These are phyloP conservation scores for Drosophila micromelanica DNA, from an alignment of 1,140 invertebrate genomes.

Conservation along the genomic window DNA sequence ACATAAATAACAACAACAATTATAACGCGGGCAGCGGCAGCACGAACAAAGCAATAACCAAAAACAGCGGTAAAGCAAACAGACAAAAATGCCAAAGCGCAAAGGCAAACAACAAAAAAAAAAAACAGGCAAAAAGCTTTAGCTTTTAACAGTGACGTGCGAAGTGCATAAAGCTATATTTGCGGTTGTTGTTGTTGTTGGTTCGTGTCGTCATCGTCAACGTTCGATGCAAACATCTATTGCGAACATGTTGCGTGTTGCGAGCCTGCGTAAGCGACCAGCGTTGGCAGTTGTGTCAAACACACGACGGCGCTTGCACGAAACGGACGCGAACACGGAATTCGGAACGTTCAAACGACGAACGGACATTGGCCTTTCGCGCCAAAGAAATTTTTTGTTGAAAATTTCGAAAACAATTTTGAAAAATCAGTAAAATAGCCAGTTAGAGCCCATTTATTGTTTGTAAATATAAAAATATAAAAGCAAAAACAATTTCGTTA, in stretches of 20 bases:
- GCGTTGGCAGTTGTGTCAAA: constrained; percentile 44
- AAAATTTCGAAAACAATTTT: background rate
- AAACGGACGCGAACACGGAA: constrained; percentile 68
- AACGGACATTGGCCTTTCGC: constrained; percentile 13
- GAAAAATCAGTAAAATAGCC: background rate
- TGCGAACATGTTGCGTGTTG: constrained; percentile 29
- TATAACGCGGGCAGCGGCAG: constrained; percentile 2
- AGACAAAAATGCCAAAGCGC: constrained; percentile 6
- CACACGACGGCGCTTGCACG: constrained; percentile 71
- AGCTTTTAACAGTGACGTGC: background rate
- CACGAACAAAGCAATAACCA: constrained; percentile 6
- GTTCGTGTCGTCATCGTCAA: constrained; percentile 55
- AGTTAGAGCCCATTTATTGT: no score
- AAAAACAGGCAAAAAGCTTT: constrained; percentile 34
- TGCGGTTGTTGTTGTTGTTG: constrained; percentile 25
- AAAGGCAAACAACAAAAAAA: constrained; percentile 15
- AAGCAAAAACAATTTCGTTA: no score
- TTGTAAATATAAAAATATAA: no score
- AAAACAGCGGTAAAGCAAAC: background rate
- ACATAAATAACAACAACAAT: background rate
- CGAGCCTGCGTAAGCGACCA: constrained; percentile 4
- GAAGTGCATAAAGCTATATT: constrained; percentile 30
- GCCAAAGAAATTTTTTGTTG: constrained; percentile 1
- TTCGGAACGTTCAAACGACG: constrained; percentile 21
- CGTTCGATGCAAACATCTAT: background rate